Percentiles rank a stretch among this genome's conserved stretches.
These are phyloP conservation scores for Pantala flavescens DNA, from an alignment of 1,140 invertebrate genomes.

Conservation along the genomic window DNA sequence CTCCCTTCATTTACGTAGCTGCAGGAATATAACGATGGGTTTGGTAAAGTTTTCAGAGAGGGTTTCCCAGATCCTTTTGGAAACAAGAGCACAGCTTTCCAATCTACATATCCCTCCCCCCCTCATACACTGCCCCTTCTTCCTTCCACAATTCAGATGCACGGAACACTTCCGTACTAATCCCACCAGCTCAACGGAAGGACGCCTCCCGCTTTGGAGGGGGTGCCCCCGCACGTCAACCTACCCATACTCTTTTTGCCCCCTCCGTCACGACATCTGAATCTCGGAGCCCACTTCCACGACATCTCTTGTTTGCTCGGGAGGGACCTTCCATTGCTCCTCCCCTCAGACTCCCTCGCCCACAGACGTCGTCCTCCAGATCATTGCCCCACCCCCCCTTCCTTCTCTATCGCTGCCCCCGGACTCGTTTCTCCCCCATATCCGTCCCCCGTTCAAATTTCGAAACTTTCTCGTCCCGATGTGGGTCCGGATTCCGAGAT, in stretches of 20 bases:
- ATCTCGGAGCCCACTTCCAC: not conserved
- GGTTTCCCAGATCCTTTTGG: not conserved
- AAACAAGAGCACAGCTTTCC: not conserved
- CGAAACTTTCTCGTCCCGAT: too few species aligned
- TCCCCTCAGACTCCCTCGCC: not conserved
- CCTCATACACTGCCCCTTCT: not conserved
- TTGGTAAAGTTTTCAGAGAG: conserved; percentile 7
- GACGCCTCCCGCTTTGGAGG: not conserved
- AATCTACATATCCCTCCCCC: not conserved
- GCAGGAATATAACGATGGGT: not conserved
- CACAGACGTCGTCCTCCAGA: not conserved
- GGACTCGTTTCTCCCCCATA: not conserved
- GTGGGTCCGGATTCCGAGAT: too few species aligned
- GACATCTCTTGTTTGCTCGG: not conserved
- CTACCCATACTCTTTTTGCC: not conserved
- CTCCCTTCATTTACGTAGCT: not conserved
- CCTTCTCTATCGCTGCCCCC: not conserved
- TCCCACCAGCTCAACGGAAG: not conserved
- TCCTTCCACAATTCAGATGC: not conserved
- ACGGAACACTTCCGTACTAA: not conserved
- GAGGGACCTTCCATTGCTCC: not conserved
- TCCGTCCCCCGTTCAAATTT: not conserved
- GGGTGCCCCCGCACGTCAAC: too few species aligned
- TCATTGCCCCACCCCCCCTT: not conserved
- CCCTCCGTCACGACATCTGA: not conserved